Evolutionary conservation across 2,888 invertebrate genomes (phyloP), one percentile per base, ranked within the genome.

Genomic region (Nyleta sp.): DNA sequence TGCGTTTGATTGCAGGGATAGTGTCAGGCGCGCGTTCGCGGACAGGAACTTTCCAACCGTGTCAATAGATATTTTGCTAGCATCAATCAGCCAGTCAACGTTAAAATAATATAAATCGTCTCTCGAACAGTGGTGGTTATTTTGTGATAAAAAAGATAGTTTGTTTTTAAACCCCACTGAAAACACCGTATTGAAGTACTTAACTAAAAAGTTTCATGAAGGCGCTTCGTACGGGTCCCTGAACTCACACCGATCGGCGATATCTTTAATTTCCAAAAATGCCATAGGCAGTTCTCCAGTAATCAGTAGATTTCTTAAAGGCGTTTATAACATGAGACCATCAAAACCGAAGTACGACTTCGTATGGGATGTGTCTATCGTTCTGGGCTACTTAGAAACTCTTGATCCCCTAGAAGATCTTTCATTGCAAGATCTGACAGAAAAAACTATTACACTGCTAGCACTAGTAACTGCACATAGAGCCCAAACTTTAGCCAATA

Each of bases 261-360:
- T 81, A 13, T 52, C 74, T 6, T 22, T 81, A 6, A 50, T 55
- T 3, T 44, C 59, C 1, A 42, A n/a, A 31, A 31, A 64, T 1
- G 33, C 81, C 0, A 71, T 83, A 10, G 81, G 75, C 7, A 44
- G 68, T 1, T 48, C 80, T 40, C n/a, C 52, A 1, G 28, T 55
- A 13, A 53, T 84, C 2, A 81, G 72, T 50, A 44, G 81, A 46
- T 83, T 83, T 57, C 60, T 83, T 11, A 82, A 82, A 67, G 82
- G 82, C 0, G 70, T 81, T 13, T 70, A 46, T 17, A 84, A 79
- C 13, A 24, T 74, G 13, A 80, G 78, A 62, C 83, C 80, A 0
- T 31, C 80, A 11, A 67, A 18, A 15, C 79, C 82, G 1, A 83
- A 76, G 62, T 85, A 84, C 55, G 68, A 71, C 6, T 18, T 22